phyloP scores from a whole-genome alignment of 1,140 invertebrate species.

The Coelopa frigida region DNA sequence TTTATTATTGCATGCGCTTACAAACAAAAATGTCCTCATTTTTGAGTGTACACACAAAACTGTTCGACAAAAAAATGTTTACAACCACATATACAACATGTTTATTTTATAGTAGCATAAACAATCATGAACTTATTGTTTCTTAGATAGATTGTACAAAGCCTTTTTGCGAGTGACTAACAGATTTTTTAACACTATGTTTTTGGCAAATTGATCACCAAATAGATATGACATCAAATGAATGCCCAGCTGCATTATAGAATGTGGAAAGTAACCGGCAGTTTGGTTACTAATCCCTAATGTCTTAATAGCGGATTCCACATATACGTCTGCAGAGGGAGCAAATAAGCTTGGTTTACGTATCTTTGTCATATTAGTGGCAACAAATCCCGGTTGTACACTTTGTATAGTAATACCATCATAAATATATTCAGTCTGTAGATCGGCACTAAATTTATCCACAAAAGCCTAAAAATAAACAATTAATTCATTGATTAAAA shows the following conservation, averaged over 20 bases:
- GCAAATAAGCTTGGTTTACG: slow-evolving; percentile 69
- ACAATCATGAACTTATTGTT: no score
- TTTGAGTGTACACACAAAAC: no score
- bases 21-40: no score
- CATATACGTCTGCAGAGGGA: slow-evolving; percentile 71
- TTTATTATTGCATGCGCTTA: no score
- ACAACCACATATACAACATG: no score
- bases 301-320: slow-evolving; percentile 66
- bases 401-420: slow-evolving; percentile 79
- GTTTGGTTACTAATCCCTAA: slow-evolving; percentile 67
- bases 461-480: slow-evolving; percentile 61
- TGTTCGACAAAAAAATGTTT: no score
- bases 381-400: slow-evolving; percentile 80
- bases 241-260: slow-evolving; percentile 51
- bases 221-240: slow-evolving; percentile 26
- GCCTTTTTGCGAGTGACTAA: slow-evolving; percentile 30
- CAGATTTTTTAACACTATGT: slow-evolving; percentile 30
- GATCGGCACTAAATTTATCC: slow-evolving; percentile 73
- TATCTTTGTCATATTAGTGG: slow-evolving; percentile 89
- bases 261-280: slow-evolving; percentile 72
- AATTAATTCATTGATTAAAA: background rate
- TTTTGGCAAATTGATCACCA: slow-evolving; percentile 32
- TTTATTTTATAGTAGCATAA: no score
- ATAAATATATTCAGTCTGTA: slow-evolving; percentile 69
- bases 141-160: slow-evolving; percentile 26